Percentiles rank a stretch among this genome's conserved stretches.
Evolutionary conservation across 2,113 vertebrate genomes (phyloP).

Genomic region (Cinclus cinclus): DNA sequence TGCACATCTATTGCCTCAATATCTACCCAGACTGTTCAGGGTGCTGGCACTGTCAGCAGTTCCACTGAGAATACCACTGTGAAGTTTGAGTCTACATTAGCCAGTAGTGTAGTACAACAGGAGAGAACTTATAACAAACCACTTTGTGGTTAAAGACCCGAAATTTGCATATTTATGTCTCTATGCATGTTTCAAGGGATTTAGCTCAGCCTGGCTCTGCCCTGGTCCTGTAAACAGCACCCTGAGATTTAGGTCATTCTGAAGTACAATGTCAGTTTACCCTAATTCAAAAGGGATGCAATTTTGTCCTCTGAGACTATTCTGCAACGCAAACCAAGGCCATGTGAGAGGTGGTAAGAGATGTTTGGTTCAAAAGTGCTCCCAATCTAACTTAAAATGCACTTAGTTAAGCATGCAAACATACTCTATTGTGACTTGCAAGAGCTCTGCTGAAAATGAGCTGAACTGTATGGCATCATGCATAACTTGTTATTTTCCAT

Average conservation of each 20-base stretch:
- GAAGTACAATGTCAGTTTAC: neutral
- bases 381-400: neutral
- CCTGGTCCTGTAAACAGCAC: neutral
- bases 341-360: neutral
- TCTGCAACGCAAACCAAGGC: conserved; percentile 7
- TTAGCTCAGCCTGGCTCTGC: neutral
- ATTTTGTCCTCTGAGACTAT: neutral
- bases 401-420: conserved; percentile 12
- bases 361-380: neutral
- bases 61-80: neutral
- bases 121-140: neutral
- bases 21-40: neutral
- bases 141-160: neutral
- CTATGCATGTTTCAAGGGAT: neutral
- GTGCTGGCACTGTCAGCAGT: neutral
- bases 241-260: neutral
- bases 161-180: neutral
- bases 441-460: neutral
- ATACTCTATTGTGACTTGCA: neutral
- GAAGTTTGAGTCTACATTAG: neutral
- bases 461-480: neutral
- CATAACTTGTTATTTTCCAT: neutral
- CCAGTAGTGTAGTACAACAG: neutral
- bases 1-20: neutral
- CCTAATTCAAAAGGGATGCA: neutral